Conservation (phyloP, 2,888 invertebrate genomes). For the Phortica okadai region DNA sequence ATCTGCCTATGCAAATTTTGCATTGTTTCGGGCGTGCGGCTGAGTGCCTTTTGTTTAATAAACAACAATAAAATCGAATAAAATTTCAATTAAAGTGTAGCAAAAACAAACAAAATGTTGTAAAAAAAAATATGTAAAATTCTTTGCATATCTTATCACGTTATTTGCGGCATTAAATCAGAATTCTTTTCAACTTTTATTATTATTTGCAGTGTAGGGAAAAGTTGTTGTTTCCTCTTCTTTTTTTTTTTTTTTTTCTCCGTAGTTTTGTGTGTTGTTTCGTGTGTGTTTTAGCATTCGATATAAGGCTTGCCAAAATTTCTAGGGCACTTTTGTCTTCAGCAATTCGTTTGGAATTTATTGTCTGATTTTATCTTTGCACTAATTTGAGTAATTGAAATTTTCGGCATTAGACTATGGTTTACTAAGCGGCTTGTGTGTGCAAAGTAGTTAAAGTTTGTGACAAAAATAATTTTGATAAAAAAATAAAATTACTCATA, state of each 20-base stretch:
- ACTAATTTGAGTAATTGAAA: conserved; percentile 27
- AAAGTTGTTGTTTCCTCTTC: neutral
- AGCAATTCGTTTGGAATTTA: neutral
- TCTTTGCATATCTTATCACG: neutral
- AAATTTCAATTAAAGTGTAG: neutral
- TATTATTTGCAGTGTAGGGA: neutral
- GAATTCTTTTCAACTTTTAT: neutral
- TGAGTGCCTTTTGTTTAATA: conserved; percentile 22
- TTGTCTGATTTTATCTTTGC: conserved; percentile 29
- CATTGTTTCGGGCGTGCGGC: neutral
- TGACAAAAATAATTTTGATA: too few relatives aligned
- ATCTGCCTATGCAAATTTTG: neutral
- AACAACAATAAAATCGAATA: neutral
- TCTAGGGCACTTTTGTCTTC: neutral
- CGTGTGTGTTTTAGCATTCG: neutral
- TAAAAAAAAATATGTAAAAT: neutral
- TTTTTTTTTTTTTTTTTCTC: too few relatives aligned
- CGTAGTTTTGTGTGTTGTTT: too few relatives aligned
- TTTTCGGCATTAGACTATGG: neutral
- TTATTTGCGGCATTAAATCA: neutral
- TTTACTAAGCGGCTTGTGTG: neutral
- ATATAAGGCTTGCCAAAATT: neutral
- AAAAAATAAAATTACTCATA: neutral
- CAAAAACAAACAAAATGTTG: neutral
- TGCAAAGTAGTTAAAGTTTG: too few relatives aligned